Base-by-base conservation (phyloP, 2,888 invertebrate species). In the Pheosia gnoma region DNA sequence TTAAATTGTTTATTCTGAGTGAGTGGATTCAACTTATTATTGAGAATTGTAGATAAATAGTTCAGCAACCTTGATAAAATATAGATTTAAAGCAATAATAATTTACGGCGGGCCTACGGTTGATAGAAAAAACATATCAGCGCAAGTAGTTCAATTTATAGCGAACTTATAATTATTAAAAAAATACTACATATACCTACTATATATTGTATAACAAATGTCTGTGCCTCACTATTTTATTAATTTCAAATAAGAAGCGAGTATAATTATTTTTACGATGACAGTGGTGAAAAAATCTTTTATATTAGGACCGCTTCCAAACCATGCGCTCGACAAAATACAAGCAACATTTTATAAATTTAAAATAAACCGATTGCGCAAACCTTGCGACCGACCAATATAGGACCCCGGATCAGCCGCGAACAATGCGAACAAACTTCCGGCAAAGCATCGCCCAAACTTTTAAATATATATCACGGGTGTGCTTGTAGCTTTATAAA, bases 341-440 rank as follows among this genome's bases (percentile, higher is more conserved):
- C 59, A 70, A 75, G 77, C 77, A 80, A 84, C 81, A 83, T 78
- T 83, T 81, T 84, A 82, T 84, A 82, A 70, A 66, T 73, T 73
- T 79, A 77, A 83, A 84, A 86, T 86, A 85, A 85, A 83, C 82
- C 82, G 86, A 89, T 87, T 88, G 88, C 87, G 85, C 86, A 84
- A 88, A 89, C 78, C 78, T 77, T 64, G 74, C 70, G 25, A 78
- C 74, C 74, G 77, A 74, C 76, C 58, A 65, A 74, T 70, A 64
- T 4, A 66, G 64, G 62, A 59, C 37, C 47, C 59, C 41, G 62
- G 62, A 74, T 72, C 59, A 59, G 54, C 69, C 63, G 61, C 43
- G 45, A 71, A 25, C 25, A 25, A 25, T 25, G 25, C 25, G 25
- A 25, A 25, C 25, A 25, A 25, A 25, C 25, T 25, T 25, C 25